Conservation (phyloP, 2,888 invertebrate genomes). For the Melanargia galathea region DNA sequence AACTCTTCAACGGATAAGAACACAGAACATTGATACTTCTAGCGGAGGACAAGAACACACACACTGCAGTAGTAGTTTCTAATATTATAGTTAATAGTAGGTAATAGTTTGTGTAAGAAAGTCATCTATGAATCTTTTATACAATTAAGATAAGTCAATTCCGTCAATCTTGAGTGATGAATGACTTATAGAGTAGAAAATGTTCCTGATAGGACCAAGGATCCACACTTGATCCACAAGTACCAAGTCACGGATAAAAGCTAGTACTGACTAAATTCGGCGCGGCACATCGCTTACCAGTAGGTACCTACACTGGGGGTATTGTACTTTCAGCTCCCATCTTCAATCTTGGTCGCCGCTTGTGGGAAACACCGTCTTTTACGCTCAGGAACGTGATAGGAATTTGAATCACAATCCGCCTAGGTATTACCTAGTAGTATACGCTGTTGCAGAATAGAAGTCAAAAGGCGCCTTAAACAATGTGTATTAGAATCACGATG, state of each 20-base stretch:
- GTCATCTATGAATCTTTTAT: too few relatives aligned
- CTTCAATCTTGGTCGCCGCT: conserved; percentile 42
- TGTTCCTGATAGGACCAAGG: too few relatives aligned
- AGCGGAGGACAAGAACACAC: too few relatives aligned
- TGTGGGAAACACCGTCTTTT: conserved; percentile 55
- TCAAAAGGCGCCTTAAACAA: not conserved
- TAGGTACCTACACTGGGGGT: conserved; percentile 42
- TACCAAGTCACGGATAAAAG: not conserved
- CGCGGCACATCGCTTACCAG: conserved; percentile 26
- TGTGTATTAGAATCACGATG: conserved; percentile 1
- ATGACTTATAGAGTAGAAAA: too few relatives aligned
- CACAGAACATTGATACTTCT: too few relatives aligned
- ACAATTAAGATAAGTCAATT: too few relatives aligned
- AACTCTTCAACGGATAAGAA: too few relatives aligned
- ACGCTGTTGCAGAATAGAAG: conserved; percentile 31
- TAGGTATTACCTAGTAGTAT: conserved; percentile 45
- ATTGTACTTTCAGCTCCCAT: conserved; percentile 50
- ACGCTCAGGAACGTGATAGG: conserved; percentile 52
- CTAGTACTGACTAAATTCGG: conserved; percentile 21
- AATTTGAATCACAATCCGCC: conserved; percentile 52
- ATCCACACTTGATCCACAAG: too few relatives aligned
- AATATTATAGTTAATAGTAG: too few relatives aligned
- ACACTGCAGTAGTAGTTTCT: too few relatives aligned
- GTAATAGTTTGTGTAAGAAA: too few relatives aligned
- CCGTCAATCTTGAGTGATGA: too few relatives aligned